Evolutionary conservation across 2,888 invertebrate genomes (phyloP).

Genomic region (Eupithecia insigniata): DNA sequence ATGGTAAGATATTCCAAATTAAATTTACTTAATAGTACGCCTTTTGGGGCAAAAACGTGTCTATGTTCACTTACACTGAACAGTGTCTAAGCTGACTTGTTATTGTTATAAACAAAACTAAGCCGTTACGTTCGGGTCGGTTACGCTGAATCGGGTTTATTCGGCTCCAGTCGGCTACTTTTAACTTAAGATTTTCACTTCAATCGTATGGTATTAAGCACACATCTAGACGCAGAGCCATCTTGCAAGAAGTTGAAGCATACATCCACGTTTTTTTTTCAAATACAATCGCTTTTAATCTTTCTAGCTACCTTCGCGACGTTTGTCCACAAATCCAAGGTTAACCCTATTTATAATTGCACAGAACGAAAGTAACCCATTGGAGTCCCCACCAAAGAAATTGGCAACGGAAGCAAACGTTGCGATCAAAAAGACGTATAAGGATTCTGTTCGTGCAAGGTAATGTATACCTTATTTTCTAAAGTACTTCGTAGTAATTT

Average conservation of each 20-base stretch:
- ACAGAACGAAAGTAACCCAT: slow-evolving; percentile 58
- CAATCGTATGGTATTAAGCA: neutral
- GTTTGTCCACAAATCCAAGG: no score
- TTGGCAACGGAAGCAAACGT: slow-evolving; percentile 60
- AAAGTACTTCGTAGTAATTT: neutral
- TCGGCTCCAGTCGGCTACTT: neutral
- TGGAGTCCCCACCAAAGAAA: slow-evolving; percentile 74
- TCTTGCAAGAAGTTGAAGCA: no score
- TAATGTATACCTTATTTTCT: slow-evolving; percentile 40
- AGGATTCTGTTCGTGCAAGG: slow-evolving; percentile 74
- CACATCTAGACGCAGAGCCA: no score
- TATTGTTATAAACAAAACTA: neutral
- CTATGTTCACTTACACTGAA: neutral
- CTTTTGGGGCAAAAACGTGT: neutral
- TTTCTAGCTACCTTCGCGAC: neutral
- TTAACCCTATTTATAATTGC: neutral
- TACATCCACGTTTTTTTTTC: neutral
- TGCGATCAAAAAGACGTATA: slow-evolving; percentile 60
- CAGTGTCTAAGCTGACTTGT: no score
- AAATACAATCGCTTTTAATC: neutral
- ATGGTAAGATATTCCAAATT: slow-evolving; percentile 50
- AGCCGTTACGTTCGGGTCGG: neutral
- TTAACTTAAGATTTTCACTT: neutral
- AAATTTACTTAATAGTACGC: neutral
- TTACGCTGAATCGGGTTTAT: neutral